phyloP scores from a whole-genome alignment of 2,888 invertebrate species.

The Nasonovia ribisnigri region DNA sequence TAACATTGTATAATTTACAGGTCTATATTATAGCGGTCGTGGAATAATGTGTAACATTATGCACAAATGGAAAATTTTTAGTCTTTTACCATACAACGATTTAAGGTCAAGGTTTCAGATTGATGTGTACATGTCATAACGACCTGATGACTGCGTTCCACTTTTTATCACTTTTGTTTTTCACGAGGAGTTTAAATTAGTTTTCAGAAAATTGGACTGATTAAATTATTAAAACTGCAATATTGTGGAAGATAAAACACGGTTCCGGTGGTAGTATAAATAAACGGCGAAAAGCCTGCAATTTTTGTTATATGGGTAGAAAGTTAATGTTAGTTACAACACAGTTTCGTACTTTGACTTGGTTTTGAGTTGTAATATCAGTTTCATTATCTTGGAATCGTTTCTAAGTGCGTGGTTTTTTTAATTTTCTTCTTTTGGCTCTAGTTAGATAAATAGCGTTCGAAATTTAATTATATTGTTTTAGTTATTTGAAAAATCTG shows the following conservation, averaged over 20 bases:
- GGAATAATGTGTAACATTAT: background rate
- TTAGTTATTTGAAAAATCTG: constrained; percentile 2
- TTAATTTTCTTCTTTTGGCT: background rate
- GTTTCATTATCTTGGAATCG: constrained; percentile 37
- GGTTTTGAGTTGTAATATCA: constrained; percentile 18
- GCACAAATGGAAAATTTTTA: constrained; percentile 24
- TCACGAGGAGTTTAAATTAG: constrained; percentile 19
- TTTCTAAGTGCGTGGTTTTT: constrained; percentile 11
- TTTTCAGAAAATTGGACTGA: constrained; percentile 27
- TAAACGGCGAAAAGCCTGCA: constrained; percentile 9
- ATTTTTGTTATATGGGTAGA: background rate
- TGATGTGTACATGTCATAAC: background rate
- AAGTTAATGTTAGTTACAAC: constrained; percentile 41
- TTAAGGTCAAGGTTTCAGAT: constrained; percentile 34
- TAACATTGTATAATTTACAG: constrained; percentile 26
- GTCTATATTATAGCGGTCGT: background rate
- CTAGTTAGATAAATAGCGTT: constrained; percentile 35
- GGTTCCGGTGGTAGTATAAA: background rate
- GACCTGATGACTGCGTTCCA: background rate
- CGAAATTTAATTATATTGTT: constrained; percentile 2
- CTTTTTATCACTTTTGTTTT: constrained; percentile 32
- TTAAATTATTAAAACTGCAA: constrained; percentile 35
- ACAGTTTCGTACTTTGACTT: constrained; percentile 27
- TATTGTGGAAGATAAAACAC: constrained; percentile 24
- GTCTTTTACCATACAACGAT: background rate